Base-by-base conservation (phyloP, 2,113 vertebrate species). In the Astur gentilis region DNA sequence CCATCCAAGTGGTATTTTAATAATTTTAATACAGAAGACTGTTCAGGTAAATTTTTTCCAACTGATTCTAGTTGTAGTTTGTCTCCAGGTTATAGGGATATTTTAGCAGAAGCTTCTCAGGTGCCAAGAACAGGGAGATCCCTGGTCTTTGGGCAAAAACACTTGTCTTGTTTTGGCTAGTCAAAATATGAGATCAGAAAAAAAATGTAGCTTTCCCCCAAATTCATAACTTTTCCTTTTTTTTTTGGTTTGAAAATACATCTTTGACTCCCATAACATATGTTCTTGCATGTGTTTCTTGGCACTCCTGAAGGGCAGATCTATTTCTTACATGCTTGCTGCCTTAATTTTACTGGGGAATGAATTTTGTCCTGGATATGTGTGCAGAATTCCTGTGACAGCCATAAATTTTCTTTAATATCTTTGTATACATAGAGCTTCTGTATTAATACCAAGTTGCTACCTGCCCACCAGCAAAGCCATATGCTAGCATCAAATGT, bases 281-380 rank as follows among this genome's bases (percentile, higher is more conserved):
- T 96, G 89, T 93, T 97, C 84, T 91, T 96, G 52, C 47, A 58
- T 88, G 89, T 95, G 82, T 93, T 97, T 93, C 78, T 85, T 96
- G 93, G 87, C 95, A 93, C 89, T 93, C 75, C 91, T 88, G 96
- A 97, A 97, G 89, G 87, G 91, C 89, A 95, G 85, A 96, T 96
- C 89, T 96, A 87, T 97, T 97, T 87, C 94, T 95, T 89, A 83
- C 36, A 76, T 66, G 50, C 84, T 95, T 85, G 29, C 82, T 91
- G 83, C 82, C 75, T 85, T 83, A 67, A 16, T 90, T 95, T 96
- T 95, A 73, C 38, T 70, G 67, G 32, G 78, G 36, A 89, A 76
- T 91, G 40, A 83, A 55, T 93, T 96, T 90, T 94, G 87, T 88
- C 75, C 81, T 95, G 84, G 58, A 15, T 89, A 12, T 87, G n/a